Evolutionary conservation across 2,113 vertebrate genomes (phyloP).

Genomic region (Brachyistius frenatus): DNA sequence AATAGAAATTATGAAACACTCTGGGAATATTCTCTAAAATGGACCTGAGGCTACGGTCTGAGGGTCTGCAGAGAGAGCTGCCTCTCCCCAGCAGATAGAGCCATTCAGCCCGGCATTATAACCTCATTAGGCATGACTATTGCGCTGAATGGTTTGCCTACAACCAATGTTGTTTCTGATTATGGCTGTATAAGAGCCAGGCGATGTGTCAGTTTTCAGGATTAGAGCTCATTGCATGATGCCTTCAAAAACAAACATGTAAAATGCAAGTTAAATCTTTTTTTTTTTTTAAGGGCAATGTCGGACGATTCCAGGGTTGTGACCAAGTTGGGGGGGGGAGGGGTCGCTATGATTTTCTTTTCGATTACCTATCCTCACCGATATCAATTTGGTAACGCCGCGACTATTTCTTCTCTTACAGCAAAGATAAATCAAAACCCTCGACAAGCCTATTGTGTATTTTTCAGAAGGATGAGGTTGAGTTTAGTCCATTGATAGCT

Average conservation of each 20-base stretch:
- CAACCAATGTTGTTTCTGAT: slow-evolving; percentile 60
- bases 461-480: slow-evolving; percentile 4
- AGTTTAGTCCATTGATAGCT: slow-evolving; percentile 26
- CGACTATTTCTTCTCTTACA: too few species aligned
- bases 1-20: slow-evolving; percentile 76
- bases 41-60: slow-evolving; percentile 74
- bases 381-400: too few species aligned
- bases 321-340: too few species aligned
- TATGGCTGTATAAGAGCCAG: slow-evolving; percentile 51
- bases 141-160: slow-evolving; percentile 62
- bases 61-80: slow-evolving; percentile 68
- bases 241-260: slow-evolving; percentile 65
- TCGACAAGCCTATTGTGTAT: too few species aligned
- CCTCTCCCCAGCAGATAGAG: slow-evolving; percentile 69
- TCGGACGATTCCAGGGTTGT: background rate
- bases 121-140: slow-evolving; percentile 77
- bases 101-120: slow-evolving; percentile 70
- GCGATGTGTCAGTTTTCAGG: slow-evolving; percentile 52
- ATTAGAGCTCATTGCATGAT: slow-evolving; percentile 66
- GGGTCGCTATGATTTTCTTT: too few species aligned
- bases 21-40: slow-evolving; percentile 66
- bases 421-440: too few species aligned
- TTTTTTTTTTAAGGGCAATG: slow-evolving; percentile 65
- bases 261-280: slow-evolving; percentile 63
- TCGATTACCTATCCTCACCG: too few species aligned